Evolutionary conservation across 2,797 vertebrate genomes (phyloP), one percentile per base, ranked within the genome.

Genomic region (Oophaga sylvatica): DNA sequence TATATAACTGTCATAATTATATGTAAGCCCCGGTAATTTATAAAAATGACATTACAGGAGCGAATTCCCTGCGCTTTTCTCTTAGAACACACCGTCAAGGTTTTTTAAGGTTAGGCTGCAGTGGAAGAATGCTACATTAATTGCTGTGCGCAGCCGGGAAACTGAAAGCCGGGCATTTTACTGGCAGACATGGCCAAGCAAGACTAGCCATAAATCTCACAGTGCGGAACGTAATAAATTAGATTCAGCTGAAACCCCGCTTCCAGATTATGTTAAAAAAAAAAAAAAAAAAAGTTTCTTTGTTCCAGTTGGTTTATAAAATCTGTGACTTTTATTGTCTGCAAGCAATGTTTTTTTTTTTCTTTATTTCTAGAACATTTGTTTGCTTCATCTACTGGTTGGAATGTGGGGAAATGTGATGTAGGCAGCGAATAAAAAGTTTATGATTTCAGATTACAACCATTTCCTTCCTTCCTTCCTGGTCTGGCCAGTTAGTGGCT

Each of bases 191-290:
- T 68, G 88, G 80, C 90, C 93, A 90, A 91, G 53, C 90, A 88
- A 91, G 91, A 90, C 92, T 90, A 89, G 90, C 90, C 65, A 20
- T 90, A 57, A 91, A 91, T 90, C 77, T 94, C 78, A 79, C 75
- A 67, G 83, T 90, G 90, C 89, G 87, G 89, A 92, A 91, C 85
- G 60, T 87, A 91, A 83, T 91, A 91, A 93, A 92, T 90, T 86
- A 84, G 57, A 77, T 75, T 91, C 7, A 0, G 89, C 90, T 93
- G 90, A 92, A 94, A 90, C 90, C 90, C 89, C 71, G 86, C 90
- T 90, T 91, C 83, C 67, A 82, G 87, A 90, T 93, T 85, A 67
- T 65, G 67, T 81, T 81, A 20, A 77, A 62, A 6, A 81, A 63
- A 89, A 20, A 77, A 62, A 6, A 81, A 63, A 89, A 91, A 88